A percentile compares a stretch with the other conserved stretches of the same genome.
These are phyloP conservation scores for Kuschelorhynchus macadamiae DNA, from an alignment of 2,888 invertebrate species.

Conservation along the genomic window DNA sequence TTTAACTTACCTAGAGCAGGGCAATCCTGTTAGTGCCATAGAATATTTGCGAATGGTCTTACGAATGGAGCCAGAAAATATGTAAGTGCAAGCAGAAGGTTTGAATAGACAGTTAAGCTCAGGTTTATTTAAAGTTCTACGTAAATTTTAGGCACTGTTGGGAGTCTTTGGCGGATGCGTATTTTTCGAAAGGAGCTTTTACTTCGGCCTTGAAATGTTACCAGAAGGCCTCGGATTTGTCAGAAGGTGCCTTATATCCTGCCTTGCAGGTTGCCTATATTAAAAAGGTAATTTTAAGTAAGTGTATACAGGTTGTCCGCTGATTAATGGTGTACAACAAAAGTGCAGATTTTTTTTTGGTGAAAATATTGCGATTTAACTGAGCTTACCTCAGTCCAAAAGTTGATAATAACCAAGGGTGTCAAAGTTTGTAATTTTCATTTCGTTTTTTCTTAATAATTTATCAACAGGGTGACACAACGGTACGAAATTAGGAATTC, in stretches of 20 bases:
- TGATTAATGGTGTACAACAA: too few relatives aligned
- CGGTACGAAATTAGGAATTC: too few relatives aligned
- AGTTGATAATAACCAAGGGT: too few relatives aligned
- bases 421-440: too few relatives aligned
- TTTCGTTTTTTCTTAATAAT: too few relatives aligned
- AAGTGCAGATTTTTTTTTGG: too few relatives aligned
- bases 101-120: too few relatives aligned
- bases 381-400: too few relatives aligned
- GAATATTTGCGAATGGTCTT: constrained; percentile 82
- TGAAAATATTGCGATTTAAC: too few relatives aligned
- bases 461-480: too few relatives aligned
- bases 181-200: constrained; percentile 89
- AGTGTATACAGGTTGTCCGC: too few relatives aligned
- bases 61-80: constrained; percentile 77
- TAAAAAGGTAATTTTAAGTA: constrained; percentile 69
- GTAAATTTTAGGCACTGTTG: constrained; percentile 74
- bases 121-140: too few relatives aligned
- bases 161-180: constrained; percentile 93
- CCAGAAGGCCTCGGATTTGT: constrained; percentile 80
- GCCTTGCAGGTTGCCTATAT: constrained; percentile 83
- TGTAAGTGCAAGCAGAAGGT: constrained; percentile 69
- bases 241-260: constrained; percentile 78
- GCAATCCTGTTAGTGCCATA: constrained; percentile 82
- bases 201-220: constrained; percentile 92
- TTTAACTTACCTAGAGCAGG: constrained; percentile 81